Percentiles rank a stretch among this genome's conserved stretches.
phyloP scores from a whole-genome alignment of 2,888 invertebrate species.

The Caenorhabditis japonica region DNA sequence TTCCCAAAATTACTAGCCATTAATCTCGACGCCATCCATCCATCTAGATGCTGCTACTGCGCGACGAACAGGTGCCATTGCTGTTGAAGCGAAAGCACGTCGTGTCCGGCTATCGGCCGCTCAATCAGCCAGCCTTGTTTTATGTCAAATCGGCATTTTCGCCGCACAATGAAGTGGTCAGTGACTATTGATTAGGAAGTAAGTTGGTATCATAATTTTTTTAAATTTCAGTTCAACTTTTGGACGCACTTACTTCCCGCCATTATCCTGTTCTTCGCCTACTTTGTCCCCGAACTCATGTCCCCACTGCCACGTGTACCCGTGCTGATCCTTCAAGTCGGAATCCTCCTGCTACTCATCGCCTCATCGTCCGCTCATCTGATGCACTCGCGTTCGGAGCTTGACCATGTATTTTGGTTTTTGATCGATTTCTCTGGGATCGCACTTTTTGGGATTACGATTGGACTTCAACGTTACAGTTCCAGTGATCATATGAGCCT shows the following conservation, averaged over 20 bases:
- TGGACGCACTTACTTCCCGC: conserved; percentile 74
- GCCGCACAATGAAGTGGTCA: conserved; percentile 72
- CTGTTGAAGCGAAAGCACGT: conserved; percentile 66
- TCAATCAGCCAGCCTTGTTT: conserved; percentile 64
- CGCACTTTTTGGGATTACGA: conserved; percentile 68
- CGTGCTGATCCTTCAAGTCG: conserved; percentile 65
- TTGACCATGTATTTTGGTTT: conserved; percentile 74
- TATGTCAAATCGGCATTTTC: conserved; percentile 70
- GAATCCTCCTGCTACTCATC: conserved; percentile 63
- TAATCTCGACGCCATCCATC: neutral
- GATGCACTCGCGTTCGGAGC: conserved; percentile 69
- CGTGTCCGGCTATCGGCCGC: conserved; percentile 69
- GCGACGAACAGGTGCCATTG: conserved; percentile 61
- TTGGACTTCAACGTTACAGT: conserved; percentile 69
- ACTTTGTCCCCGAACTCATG: conserved; percentile 63
- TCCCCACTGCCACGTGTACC: conserved; percentile 60
- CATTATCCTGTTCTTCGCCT: conserved; percentile 61
- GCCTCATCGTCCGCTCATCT: conserved; percentile 69
- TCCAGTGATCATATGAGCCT: conserved; percentile 57
- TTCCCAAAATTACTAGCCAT: too few relatives aligned
- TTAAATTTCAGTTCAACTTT: conserved; percentile 67
- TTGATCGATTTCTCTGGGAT: conserved; percentile 74
- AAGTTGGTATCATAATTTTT: neutral
- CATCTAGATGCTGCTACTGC: conserved; percentile 28
- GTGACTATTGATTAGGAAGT: conserved; percentile 5